Evolutionary conservation across 2,113 vertebrate species (phyloP).

Genomic region (Choloepus hoffmanni): DNA sequence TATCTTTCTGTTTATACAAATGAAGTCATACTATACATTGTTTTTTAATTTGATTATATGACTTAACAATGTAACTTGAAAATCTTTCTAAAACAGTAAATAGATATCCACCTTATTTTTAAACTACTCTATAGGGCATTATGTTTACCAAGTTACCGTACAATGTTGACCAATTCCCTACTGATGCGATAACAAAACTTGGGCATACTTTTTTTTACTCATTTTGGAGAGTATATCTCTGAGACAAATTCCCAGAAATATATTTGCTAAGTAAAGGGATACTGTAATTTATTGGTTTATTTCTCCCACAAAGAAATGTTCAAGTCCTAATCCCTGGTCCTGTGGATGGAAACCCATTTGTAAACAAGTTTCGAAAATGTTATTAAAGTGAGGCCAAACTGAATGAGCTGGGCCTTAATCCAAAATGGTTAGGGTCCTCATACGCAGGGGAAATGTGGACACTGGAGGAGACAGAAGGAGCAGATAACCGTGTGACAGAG

Average conservation of each 20-base stretch:
- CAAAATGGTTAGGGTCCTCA: no score
- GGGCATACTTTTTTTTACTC: background rate
- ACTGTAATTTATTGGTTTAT: background rate
- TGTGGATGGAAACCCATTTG: no score
- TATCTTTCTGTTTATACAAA: background rate
- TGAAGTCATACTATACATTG: background rate
- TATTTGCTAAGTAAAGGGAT: background rate
- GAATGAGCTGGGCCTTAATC: no score
- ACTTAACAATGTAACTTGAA: background rate
- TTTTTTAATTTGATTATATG: background rate
- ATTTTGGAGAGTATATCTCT: background rate
- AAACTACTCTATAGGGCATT: background rate
- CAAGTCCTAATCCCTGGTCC: no score
- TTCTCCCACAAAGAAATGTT: no score
- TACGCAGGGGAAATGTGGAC: no score
- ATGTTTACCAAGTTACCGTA: background rate
- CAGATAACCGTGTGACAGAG: no score
- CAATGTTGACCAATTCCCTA: background rate
- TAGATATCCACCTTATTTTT: background rate
- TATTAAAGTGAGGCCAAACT: no score
- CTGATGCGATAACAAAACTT: background rate
- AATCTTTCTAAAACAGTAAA: background rate
- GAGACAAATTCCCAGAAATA: background rate
- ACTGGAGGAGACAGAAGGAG: no score
- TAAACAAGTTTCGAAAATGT: no score